A percentile compares a stretch with the other conserved stretches of the same genome.
Evolutionary conservation across 2,113 vertebrate species (phyloP).

Genomic region (Formicarius rufipectus): DNA sequence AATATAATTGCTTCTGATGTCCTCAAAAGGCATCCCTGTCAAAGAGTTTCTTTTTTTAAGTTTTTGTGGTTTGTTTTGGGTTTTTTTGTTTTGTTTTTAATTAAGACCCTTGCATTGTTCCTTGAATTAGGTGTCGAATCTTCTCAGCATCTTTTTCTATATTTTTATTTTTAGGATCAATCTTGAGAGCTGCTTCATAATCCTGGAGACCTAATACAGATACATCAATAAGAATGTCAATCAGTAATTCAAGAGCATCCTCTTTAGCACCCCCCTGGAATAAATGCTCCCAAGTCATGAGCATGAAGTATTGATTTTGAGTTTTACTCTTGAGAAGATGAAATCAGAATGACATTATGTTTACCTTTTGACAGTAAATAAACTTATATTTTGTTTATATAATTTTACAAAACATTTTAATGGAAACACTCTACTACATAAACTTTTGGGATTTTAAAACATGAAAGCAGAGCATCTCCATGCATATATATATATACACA

Average conservation of each 20-base stretch:
- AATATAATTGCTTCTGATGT: not conserved
- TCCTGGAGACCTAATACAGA: slow-evolving; percentile 86
- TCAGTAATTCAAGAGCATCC: not conserved
- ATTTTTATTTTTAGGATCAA: slow-evolving; percentile 78
- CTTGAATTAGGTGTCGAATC: slow-evolving; percentile 84
- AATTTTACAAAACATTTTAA: not conserved
- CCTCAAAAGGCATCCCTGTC: not conserved
- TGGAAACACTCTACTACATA: not conserved
- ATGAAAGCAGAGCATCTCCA: not conserved
- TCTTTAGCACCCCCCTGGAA: not conserved
- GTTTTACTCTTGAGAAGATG: not conserved
- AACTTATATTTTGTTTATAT: not conserved
- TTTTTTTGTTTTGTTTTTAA: not conserved
- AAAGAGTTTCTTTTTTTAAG: not conserved
- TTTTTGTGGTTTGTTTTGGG: no score
- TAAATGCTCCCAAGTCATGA: not conserved
- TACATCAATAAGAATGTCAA: not conserved
- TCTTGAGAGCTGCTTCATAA: slow-evolving; percentile 90
- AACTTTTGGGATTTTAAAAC: not conserved
- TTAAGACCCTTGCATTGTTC: slow-evolving; percentile 46
- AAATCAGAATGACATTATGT: not conserved
- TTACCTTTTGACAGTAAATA: not conserved
- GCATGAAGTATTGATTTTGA: not conserved
- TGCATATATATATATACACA: rapidly evolving
- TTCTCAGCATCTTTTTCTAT: slow-evolving; percentile 83